Percentiles rank a stretch among this genome's conserved stretches.
These are phyloP conservation scores for Polypterus senegalus DNA, from an alignment of 2,113 vertebrate genomes.

Conservation along the genomic window DNA sequence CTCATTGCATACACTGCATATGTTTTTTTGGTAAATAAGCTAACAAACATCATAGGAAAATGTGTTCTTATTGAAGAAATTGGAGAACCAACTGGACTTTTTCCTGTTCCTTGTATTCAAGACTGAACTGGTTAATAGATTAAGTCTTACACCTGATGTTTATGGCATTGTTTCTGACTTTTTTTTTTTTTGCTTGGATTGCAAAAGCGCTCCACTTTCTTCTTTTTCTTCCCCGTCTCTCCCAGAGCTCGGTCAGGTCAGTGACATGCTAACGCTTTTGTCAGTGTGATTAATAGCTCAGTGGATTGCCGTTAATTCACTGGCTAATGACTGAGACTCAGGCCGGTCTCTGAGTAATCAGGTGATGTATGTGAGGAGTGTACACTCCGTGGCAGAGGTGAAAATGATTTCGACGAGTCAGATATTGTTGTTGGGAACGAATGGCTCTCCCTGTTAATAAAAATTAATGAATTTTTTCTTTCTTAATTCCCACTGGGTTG, in stretches of 20 bases:
- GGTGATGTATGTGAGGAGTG: constrained; percentile 88
- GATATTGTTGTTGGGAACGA: constrained; percentile 78
- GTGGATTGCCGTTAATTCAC: constrained; percentile 95
- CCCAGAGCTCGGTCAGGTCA: constrained; percentile 63
- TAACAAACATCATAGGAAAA: too few relatives aligned
- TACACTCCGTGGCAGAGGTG: constrained; percentile 88
- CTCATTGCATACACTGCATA: too few relatives aligned
- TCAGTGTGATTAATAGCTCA: constrained; percentile 97
- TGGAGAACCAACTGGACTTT: too few relatives aligned
- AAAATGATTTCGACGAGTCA: constrained; percentile 96
- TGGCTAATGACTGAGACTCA: constrained; percentile 95
- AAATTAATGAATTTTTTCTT: constrained; percentile 75
- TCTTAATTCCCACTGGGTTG: constrained; percentile 37
- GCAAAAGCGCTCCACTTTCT: neutral
- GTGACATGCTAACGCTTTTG: constrained; percentile 76
- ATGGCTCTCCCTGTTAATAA: constrained; percentile 84
- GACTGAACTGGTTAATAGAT: too few relatives aligned
- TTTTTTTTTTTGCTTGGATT: neutral
- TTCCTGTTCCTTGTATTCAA: too few relatives aligned
- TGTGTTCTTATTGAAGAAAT: too few relatives aligned
- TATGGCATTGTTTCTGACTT: neutral
- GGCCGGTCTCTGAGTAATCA: constrained; percentile 75
- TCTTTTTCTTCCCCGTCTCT: constrained; percentile 20
- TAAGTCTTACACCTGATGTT: too few relatives aligned
- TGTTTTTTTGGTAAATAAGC: too few relatives aligned